These are phyloP conservation scores for Campoletis raptor DNA, from an alignment of 2,888 invertebrate genomes.

Conservation along the genomic window DNA sequence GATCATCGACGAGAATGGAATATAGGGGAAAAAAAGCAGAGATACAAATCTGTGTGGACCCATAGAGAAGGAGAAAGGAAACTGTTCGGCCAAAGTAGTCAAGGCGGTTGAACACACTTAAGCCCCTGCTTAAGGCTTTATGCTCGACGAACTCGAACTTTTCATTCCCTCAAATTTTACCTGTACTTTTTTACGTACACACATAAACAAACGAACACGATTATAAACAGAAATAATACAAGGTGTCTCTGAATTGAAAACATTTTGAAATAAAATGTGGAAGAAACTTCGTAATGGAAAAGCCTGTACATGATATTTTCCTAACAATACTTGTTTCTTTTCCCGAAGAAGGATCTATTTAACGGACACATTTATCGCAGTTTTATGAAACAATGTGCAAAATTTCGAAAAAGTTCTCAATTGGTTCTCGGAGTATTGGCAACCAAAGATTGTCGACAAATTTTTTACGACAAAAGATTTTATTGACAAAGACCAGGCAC, in stretches of 20 bases:
- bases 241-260: background rate
- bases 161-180: conserved; percentile 41
- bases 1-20: conserved; percentile 53
- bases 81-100: conserved; percentile 56
- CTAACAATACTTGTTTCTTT: conserved; percentile 53
- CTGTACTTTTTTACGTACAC: background rate
- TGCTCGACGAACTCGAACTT: conserved; percentile 69
- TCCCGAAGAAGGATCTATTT: conserved; percentile 28
- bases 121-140: conserved; percentile 55
- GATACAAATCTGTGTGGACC: background rate
- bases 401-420: no score
- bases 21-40: conserved; percentile 17
- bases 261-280: background rate
- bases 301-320: background rate
- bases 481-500: background rate
- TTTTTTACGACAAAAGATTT: no score
- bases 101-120: conserved; percentile 61
- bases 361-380: no score
- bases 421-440: no score
- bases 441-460: no score
- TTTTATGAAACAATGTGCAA: no score
- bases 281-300: background rate
- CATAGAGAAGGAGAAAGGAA: conserved; percentile 65
- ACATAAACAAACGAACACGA: no score
- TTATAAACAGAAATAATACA: background rate